These are phyloP conservation scores for Standfussiana lucernea DNA, from an alignment of 2,888 invertebrate species.

Conservation along the genomic window DNA sequence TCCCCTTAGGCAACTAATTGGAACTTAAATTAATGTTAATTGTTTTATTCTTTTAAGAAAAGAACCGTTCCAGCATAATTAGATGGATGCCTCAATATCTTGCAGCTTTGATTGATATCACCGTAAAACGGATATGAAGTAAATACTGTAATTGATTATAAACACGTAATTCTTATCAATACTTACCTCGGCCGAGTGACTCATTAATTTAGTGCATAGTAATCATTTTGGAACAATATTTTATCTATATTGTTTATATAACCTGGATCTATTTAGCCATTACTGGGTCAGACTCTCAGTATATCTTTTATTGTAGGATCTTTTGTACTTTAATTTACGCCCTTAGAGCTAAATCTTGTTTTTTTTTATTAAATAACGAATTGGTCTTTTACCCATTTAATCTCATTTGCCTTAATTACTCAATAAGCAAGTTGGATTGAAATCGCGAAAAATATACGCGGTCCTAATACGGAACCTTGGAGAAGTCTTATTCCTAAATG, in stretches of 20 bases:
- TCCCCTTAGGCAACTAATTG: no score
- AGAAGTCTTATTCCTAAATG: neutral
- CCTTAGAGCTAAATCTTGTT: neutral
- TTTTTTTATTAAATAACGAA: neutral
- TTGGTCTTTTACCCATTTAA: neutral
- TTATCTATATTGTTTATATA: conserved; percentile 36
- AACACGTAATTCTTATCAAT: conserved; percentile 34
- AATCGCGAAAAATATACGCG: neutral
- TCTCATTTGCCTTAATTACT: neutral
- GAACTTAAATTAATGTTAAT: no score
- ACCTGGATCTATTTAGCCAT: conserved; percentile 34
- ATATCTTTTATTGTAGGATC: neutral
- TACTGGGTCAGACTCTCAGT: conserved; percentile 12
- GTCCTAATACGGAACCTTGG: conserved; percentile 7
- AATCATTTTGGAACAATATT: conserved; percentile 39
- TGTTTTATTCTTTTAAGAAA: neutral
- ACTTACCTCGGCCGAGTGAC: conserved; percentile 24
- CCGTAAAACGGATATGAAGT: conserved; percentile 18
- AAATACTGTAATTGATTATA: conserved; percentile 31
- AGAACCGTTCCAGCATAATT: neutral
- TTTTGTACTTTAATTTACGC: neutral
- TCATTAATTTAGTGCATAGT: conserved; percentile 41
- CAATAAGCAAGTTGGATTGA: neutral
- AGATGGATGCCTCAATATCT: neutral
- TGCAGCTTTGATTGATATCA: conserved; percentile 5